Conservation (phyloP, 2,113 vertebrate genomes). For the Mus musculus region GRCm39 chr12:106934501-106935000, state of each 20-base stretch:
- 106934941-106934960: neutral
- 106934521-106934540: too few relatives aligned
- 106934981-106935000: neutral
- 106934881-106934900: neutral
- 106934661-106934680: neutral
- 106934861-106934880: rapidly evolving
- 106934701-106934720: neutral
- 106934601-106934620: neutral
- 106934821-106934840: neutral
- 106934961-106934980: neutral
- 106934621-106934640: neutral
- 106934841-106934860: neutral
- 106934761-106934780: too few relatives aligned
- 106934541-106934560: neutral
- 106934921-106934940: neutral
- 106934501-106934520: too few relatives aligned
- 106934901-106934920: neutral
- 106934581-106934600: neutral
- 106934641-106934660: neutral
- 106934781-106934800: neutral
- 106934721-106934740: neutral
- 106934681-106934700: neutral
- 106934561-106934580: neutral
- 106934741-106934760: neutral
- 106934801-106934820: neutral